Conservation (phyloP, 1,140 invertebrate genomes). For the fruit fly (Drosophila melanogaster) region DNA sequence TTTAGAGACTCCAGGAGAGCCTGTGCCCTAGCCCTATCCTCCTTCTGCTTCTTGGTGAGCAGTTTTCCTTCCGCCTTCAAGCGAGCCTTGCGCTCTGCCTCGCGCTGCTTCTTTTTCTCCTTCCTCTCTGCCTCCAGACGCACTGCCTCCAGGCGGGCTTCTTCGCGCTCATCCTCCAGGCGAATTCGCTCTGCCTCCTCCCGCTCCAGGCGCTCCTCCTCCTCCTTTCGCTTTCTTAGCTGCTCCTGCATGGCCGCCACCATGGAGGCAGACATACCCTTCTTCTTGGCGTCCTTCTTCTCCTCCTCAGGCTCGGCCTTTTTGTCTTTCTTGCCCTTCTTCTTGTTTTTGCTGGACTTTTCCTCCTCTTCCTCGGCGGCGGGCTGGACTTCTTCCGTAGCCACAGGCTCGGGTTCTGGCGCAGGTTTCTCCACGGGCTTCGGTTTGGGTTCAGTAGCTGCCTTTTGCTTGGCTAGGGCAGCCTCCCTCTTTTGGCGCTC, state of each 20-base stretch:
- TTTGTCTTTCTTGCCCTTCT: slow-evolving; percentile 86
- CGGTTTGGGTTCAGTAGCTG: slow-evolving; percentile 86
- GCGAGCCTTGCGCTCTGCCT: slow-evolving; percentile 96
- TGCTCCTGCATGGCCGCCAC: slow-evolving; percentile 94
- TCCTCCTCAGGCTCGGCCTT: slow-evolving; percentile 87
- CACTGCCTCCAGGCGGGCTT: slow-evolving; percentile 89
- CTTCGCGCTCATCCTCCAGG: slow-evolving; percentile 90
- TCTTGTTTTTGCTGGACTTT: slow-evolving; percentile 86
- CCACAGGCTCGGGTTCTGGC: slow-evolving; percentile 82
- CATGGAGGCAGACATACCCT: slow-evolving; percentile 92
- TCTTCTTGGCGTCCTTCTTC: slow-evolving; percentile 84
- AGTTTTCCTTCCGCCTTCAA: slow-evolving; percentile 98
- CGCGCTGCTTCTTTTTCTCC: slow-evolving; percentile 96
- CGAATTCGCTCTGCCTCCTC: slow-evolving; percentile 93
- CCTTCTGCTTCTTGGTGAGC: slow-evolving; percentile 96
- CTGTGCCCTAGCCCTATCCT: slow-evolving; percentile 93
- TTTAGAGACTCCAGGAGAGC: slow-evolving; percentile 94
- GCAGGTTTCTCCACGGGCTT: slow-evolving; percentile 66
- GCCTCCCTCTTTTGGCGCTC: slow-evolving; percentile 91
- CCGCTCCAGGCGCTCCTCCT: slow-evolving; percentile 91
- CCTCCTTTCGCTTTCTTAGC: slow-evolving; percentile 94
- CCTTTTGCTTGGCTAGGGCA: slow-evolving; percentile 73
- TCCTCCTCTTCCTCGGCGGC: slow-evolving; percentile 82
- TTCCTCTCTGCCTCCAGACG: slow-evolving; percentile 94
- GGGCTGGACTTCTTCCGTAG: slow-evolving; percentile 84